These are phyloP conservation scores for Linyphia triangularis DNA, from an alignment of 2,888 invertebrate species.

Conservation along the genomic window DNA sequence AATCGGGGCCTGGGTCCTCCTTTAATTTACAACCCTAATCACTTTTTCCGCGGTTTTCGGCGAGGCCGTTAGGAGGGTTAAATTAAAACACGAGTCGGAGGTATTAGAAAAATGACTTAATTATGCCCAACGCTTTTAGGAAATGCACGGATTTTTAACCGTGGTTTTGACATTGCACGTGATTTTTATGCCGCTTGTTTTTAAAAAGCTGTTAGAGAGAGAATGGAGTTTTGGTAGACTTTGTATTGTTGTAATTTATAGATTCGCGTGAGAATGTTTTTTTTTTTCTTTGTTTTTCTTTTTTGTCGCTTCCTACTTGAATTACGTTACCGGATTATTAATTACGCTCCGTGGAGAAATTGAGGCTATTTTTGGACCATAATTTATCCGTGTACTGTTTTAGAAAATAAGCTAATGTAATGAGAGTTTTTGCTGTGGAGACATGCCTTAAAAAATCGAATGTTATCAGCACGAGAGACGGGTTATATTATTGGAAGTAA, in stretches of 20 bases:
- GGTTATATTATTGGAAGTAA: background rate
- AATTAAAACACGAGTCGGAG: slow-evolving; percentile 59
- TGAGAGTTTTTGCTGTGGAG: background rate
- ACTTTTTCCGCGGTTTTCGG: slow-evolving; percentile 51
- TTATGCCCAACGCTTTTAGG: slow-evolving; percentile 22
- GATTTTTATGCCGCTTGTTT: slow-evolving; percentile 34
- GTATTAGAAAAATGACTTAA: slow-evolving; percentile 65
- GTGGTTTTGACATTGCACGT: slow-evolving; percentile 42
- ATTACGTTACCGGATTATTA: slow-evolving; percentile 44
- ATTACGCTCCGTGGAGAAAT: slow-evolving; percentile 28
- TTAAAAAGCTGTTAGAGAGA: slow-evolving; percentile 10
- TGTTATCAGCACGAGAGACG: background rate
- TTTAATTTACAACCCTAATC: slow-evolving; percentile 63
- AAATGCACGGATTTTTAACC: slow-evolving; percentile 33
- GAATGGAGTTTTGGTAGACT: background rate
- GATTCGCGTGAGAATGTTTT: slow-evolving; percentile 19
- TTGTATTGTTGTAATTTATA: slow-evolving; percentile 35
- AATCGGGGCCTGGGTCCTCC: background rate
- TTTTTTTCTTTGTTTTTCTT: background rate
- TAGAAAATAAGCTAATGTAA: slow-evolving; percentile 12
- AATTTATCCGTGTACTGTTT: slow-evolving; percentile 14
- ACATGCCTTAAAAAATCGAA: slow-evolving; percentile 2
- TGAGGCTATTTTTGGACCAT: slow-evolving; percentile 19
- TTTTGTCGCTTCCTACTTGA: background rate
- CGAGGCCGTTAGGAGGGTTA: slow-evolving; percentile 5